A percentile compares a stretch with the other conserved stretches of the same genome.
Conservation (phyloP, 2,797 vertebrate species). For the Parauchenoglanis punctatus region DNA sequence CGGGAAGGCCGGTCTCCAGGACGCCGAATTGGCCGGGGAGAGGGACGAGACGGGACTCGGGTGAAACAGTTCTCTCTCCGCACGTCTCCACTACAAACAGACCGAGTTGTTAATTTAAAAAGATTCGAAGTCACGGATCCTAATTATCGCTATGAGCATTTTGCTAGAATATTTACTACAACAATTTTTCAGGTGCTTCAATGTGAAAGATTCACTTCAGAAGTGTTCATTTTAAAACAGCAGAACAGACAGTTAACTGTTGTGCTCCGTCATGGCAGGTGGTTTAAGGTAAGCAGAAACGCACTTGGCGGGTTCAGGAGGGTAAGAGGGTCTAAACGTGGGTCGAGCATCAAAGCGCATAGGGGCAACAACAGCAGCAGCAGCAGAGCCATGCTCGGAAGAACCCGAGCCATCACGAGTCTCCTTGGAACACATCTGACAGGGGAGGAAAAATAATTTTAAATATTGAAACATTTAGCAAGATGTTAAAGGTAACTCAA, state of each 20-base stretch:
- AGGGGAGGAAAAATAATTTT: constrained; percentile 26
- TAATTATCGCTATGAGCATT: background rate
- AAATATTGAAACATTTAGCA: background rate
- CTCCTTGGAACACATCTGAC: constrained; percentile 95
- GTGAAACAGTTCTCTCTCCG: constrained; percentile 86
- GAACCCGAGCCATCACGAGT: constrained; percentile 80
- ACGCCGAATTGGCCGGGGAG: constrained; percentile 81
- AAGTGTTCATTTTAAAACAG: background rate
- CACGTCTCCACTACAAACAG: constrained; percentile 71
- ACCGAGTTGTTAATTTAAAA: background rate
- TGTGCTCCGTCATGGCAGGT: too few species aligned
- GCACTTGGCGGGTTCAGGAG: constrained; percentile 82
- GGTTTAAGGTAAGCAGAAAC: constrained; percentile 30
- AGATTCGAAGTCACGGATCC: background rate
- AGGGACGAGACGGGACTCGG: constrained; percentile 74
- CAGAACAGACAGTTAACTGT: background rate
- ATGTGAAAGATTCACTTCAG: background rate
- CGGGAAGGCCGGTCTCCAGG: constrained; percentile 82
- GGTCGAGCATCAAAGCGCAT: constrained; percentile 89
- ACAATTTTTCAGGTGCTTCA: background rate
- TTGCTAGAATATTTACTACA: too few species aligned
- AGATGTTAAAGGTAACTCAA: background rate
- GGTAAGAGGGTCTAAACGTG: constrained; percentile 82
- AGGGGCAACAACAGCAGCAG: constrained; percentile 75
- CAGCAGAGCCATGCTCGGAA: constrained; percentile 76